phyloP scores from a whole-genome alignment of 2,888 invertebrate species.

The Branchipolynoe longqiensis region DNA sequence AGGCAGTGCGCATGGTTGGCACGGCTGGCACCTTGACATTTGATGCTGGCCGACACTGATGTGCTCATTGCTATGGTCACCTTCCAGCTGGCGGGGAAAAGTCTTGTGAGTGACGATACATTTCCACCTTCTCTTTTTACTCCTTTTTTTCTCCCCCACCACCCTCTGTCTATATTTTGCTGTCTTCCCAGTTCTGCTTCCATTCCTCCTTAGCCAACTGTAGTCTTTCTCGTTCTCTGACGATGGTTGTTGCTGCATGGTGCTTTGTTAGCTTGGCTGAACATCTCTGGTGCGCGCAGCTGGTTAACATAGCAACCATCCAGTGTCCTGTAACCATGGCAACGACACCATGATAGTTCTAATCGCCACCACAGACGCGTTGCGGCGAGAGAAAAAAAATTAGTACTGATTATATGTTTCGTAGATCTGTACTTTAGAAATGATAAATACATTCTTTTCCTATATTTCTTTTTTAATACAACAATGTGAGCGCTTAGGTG shows the following conservation, averaged over 20 bases:
- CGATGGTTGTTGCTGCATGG: constrained; percentile 34
- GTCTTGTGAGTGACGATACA: constrained; percentile 49
- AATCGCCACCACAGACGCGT: not conserved
- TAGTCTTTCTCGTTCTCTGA: constrained; percentile 40
- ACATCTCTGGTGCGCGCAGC: constrained; percentile 11
- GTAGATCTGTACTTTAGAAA: no score
- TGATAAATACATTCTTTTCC: no score
- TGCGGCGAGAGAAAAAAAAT: no score
- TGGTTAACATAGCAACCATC: constrained; percentile 40
- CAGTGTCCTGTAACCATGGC: constrained; percentile 5
- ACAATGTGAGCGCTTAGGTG: no score
- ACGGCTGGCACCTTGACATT: not conserved
- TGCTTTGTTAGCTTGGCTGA: constrained; percentile 49
- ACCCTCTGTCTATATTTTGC: constrained; percentile 5
- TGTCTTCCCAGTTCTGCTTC: constrained; percentile 40
- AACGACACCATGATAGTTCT: not conserved
- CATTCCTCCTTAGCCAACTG: constrained; percentile 14
- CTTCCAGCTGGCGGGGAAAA: constrained; percentile 50
- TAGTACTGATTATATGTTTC: no score
- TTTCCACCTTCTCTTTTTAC: constrained; percentile 43
- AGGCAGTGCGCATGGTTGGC: not conserved
- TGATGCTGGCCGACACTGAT: constrained; percentile 39
- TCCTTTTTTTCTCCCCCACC: not conserved
- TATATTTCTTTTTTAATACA: no score
- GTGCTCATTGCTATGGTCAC: constrained; percentile 50